Evolutionary conservation across 92 coral and sea anemone species (phyloP).

Genomic region (Porites cylindrica): DNA sequence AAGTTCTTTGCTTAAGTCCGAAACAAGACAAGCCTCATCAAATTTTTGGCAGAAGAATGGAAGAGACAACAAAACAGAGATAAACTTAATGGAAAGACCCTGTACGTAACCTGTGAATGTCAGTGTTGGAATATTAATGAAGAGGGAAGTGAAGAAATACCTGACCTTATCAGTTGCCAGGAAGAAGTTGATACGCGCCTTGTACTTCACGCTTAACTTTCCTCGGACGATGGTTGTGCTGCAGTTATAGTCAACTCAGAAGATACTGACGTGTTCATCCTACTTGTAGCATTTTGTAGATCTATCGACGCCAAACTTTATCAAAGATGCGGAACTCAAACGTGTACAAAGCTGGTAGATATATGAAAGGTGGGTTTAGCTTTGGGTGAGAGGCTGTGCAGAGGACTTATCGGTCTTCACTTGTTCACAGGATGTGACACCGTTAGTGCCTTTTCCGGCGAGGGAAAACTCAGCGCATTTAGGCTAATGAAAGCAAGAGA

Average conservation of each 20-base stretch:
- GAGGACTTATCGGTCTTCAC: slow-evolving; percentile 40
- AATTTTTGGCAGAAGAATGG: slow-evolving; percentile 57
- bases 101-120: slow-evolving; percentile 38
- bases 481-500: slow-evolving; percentile 23
- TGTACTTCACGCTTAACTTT: slow-evolving; percentile 56
- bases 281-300: slow-evolving; percentile 33
- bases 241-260: slow-evolving; percentile 48
- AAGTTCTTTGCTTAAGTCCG: slow-evolving; percentile 33
- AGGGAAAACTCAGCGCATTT: slow-evolving; percentile 42
- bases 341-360: slow-evolving; percentile 28
- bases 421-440: slow-evolving; percentile 44
- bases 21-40: slow-evolving; percentile 4
- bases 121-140: slow-evolving; percentile 34
- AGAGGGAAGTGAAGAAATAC: slow-evolving; percentile 51
- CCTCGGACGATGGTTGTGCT: slow-evolving; percentile 42
- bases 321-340: slow-evolving; percentile 37
- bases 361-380: slow-evolving; percentile 33
- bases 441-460: slow-evolving; percentile 44
- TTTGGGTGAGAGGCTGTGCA: slow-evolving; percentile 31
- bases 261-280: slow-evolving; percentile 55
- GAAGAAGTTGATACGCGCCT: slow-evolving; percentile 72
- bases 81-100: slow-evolving; percentile 32
- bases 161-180: slow-evolving; percentile 24
- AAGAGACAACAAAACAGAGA: slow-evolving; percentile 25
- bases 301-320: slow-evolving; percentile 29